Evolutionary conservation across 2,797 vertebrate genomes (phyloP), one percentile per base, ranked within the genome.

Genomic region (Allobates femoralis): DNA sequence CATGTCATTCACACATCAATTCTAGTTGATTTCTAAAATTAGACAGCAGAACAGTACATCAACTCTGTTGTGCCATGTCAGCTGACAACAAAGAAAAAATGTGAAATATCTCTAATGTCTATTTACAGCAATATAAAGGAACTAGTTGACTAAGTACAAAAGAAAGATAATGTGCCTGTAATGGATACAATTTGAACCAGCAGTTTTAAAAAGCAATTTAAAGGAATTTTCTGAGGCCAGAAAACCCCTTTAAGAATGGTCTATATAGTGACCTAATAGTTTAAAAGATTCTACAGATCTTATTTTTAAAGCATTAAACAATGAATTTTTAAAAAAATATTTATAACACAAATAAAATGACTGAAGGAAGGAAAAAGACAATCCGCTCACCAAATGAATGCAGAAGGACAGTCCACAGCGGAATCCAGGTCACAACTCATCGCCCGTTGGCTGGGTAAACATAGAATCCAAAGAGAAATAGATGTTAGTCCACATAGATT

Each of bases 21-120:
- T 88, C 83, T 85, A 66, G 71, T 67, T 88, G 77, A 88, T 85
- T 88, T 85, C 87, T 88, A 88, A 77, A 88, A 81, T 88, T 88
- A 88, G 87, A 81, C 83, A 66, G 71, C 21, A 21, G 71, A 74
- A 76, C 71, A 85, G 87, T 75, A 85, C 78, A 74, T 82, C 46
- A 67, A 32, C 69, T 62, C 69, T 50, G 67, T 69, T 82, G 85
- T 82, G 62, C 80, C 56, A 28, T 46, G 79, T 78, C 78, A 82
- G 46, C 85, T 30, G 73, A 78, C 85, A 77, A 86, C 85, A 81
- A 81, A 86, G 85, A 64, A 66, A 71, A 75, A 74, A 60, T 75
- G 34, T 74, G 2, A 46, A 83, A 73, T 83, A 66, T 74, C 67
- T 32, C 46, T 74, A 16, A 12, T 19, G 81, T 75, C 53, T 83